phyloP scores from a whole-genome alignment of 2,797 vertebrate genomes.

The Eupleurogrammus muticus region DNA sequence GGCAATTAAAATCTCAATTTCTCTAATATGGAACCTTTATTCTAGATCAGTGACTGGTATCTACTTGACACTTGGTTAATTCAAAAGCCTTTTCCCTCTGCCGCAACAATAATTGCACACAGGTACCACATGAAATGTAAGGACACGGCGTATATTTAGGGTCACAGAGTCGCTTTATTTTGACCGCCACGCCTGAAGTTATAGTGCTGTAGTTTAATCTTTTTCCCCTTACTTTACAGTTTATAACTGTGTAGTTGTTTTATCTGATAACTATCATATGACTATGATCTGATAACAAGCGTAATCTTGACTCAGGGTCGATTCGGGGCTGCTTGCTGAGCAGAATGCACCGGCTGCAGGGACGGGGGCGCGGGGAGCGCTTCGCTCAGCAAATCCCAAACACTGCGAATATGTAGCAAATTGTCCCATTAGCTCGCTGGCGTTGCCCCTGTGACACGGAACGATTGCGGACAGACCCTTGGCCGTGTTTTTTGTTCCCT shows the following conservation, averaged over 20 bases:
- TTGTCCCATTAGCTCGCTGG: neutral
- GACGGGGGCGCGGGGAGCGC: neutral
- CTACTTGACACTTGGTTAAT: neutral
- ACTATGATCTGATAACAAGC: neutral
- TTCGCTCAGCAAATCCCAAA: constrained; percentile 2
- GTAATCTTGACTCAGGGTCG: constrained; percentile 1
- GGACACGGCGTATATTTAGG: neutral
- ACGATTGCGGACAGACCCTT: too few species aligned
- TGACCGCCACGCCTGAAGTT: neutral
- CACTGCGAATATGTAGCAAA: neutral
- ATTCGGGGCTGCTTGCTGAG: neutral
- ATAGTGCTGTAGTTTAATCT: neutral
- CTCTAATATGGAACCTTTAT: too few species aligned
- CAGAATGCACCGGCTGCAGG: neutral
- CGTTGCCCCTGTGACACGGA: neutral
- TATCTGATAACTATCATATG: neutral
- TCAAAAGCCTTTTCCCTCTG: neutral
- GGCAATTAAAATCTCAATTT: too few species aligned
- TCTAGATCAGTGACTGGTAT: neutral
- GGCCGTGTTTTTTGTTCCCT: neutral
- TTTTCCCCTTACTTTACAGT: neutral
- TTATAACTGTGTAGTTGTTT: constrained; percentile 28
- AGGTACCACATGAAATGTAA: neutral
- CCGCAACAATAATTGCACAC: neutral
- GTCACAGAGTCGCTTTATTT: neutral